Base-by-base conservation (phyloP, 2,797 vertebrate genomes). In the Tapera naevia region DNA sequence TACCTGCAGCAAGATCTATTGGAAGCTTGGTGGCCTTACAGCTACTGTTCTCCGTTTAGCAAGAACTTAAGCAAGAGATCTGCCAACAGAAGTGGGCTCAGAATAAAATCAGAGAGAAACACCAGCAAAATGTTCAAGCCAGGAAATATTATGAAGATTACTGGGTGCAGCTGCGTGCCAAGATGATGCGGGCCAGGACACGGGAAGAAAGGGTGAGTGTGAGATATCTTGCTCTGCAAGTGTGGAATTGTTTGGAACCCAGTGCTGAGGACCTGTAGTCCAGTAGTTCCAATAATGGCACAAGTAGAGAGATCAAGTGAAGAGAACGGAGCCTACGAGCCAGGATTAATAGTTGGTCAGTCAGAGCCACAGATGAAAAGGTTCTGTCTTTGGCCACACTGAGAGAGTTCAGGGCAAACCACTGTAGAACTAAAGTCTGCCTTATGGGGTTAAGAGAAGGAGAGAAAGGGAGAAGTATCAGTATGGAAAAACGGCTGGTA, bases 121-220 rank as follows among this genome's bases (percentile, higher is more conserved):
- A 98, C 73, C 99, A 99, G 97, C 99, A 99, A 96, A 91, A 96
- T 5, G 98, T 98, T 19, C 98, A 98, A 2, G 99, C 99, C 91
- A 98, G 97, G 95, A 99, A 98, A 86, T 99, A 99, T 86, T 98
- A 99, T 24, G 98, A 97, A 18, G 98, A 99, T 67, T 99, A 99
- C 95, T 98, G 99, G 24, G 97, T 98, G 35, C 99, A 99, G 97
- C 95, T 99, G 73, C 98, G 97, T 0, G 98, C 99, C 66, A 99
- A 98, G 62, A 98, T 99, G 97, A 98, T 99, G 98, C 97, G 98
- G 93, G 98, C 98, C 3, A 98, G 99, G 94, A 99, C 99, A 24
- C 98, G 98, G 35, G 99, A 99, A 96, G 99, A 99, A 97, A 98
- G 93, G 98, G 99, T 99, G 96, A 91, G 97, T 79, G 30, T 1